phyloP scores from a whole-genome alignment of 2,888 invertebrate genomes.

The Meiosimyza decipiens region DNA sequence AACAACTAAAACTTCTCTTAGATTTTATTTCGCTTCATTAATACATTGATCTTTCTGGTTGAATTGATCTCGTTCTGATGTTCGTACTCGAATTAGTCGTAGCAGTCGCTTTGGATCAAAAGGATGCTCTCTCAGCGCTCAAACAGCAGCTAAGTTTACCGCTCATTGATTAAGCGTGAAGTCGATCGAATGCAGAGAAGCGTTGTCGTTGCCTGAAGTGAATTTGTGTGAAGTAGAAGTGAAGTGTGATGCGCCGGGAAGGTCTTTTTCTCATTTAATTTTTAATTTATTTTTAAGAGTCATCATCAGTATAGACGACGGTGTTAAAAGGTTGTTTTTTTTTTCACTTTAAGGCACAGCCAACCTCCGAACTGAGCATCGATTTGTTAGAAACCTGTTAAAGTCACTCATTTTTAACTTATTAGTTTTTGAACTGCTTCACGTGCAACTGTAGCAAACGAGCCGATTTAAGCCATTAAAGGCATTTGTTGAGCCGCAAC shows the following conservation, averaged over 20 bases:
- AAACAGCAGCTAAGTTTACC: not conserved
- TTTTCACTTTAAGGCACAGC: not conserved
- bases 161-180: conserved; percentile 57
- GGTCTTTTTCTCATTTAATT: conserved; percentile 50
- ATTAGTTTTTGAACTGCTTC: no score
- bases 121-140: no score
- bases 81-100: not conserved
- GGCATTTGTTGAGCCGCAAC: no score
- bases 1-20: no score
- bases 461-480: not conserved
- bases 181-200: conserved; percentile 38
- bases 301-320: conserved; percentile 46
- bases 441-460: not conserved
- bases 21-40: not conserved
- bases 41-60: not conserved
- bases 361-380: not conserved
- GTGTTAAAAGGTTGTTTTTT: conserved; percentile 1
- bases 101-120: no score
- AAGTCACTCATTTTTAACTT: no score
- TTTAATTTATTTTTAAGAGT: conserved; percentile 53
- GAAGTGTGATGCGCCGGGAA: not conserved
- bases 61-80: not conserved
- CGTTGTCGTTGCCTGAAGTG: no score
- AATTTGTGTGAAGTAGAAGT: no score
- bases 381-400: no score